These are phyloP conservation scores for Nothocercus nigrocapillus DNA, from an alignment of 2,113 vertebrate genomes.

Conservation along the genomic window DNA sequence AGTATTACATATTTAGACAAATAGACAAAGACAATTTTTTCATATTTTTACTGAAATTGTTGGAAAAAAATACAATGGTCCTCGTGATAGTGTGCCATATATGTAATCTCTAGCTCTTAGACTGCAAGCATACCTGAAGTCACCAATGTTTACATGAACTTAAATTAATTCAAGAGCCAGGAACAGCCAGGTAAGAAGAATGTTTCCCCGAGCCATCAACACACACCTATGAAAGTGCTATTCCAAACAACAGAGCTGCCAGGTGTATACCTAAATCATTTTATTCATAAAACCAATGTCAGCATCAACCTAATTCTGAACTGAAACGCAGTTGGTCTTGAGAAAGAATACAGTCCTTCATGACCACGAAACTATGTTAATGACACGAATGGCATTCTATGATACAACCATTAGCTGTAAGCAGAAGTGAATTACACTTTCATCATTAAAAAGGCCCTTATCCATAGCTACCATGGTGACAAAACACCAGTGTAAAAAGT, in stretches of 20 bases:
- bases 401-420: conserved; percentile 33
- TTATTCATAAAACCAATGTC: background rate
- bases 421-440: conserved; percentile 24
- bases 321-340: accelerated
- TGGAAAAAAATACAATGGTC: background rate
- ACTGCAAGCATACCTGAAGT: background rate
- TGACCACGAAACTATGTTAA: conserved; percentile 24
- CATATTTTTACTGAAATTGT: background rate
- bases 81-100: background rate
- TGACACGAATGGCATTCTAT: conserved; percentile 32
- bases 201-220: background rate
- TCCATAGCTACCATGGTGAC: conserved; percentile 51
- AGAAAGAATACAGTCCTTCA: conserved; percentile 24
- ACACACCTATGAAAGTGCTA: background rate
- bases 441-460: conserved; percentile 25
- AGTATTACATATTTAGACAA: background rate
- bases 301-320: background rate
- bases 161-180: conserved; percentile 6
- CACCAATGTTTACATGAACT: background rate
- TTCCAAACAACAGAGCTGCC: background rate
- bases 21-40: background rate
- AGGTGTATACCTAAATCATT: background rate
- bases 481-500: conserved; percentile 51
- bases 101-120: background rate
- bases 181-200: background rate